Evolutionary conservation across 2,888 invertebrate species (phyloP), one percentile per base, ranked within the genome.

Genomic region (Ecliptopera silaceata): DNA sequence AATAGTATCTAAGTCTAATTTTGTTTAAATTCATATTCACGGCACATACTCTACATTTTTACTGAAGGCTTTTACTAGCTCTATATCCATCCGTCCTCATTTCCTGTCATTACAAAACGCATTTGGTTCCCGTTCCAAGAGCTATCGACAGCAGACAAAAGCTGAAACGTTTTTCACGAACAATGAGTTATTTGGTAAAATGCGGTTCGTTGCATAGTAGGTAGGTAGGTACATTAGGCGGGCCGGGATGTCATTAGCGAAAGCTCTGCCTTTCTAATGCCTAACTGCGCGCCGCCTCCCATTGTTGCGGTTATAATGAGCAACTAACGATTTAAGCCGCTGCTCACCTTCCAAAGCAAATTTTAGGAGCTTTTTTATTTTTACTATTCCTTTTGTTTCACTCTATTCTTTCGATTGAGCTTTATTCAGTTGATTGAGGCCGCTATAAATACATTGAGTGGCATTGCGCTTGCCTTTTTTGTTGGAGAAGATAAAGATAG

Each of bases 241-340:
- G 77, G 70, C 66, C 77, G 82, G 84, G 88, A 85, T 82, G 86
- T 89, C 89, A 89, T 90, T 90, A 90, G 86, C 79, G 87, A 83
- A 79, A 77, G 79, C 80, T 74, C 70, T 76, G 81, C 86, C 87
- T 88, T 88, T 89, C 89, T 90, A 90, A 88, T 88, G 87, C 87
- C 87, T 88, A 88, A 88, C 84, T 80, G 86, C 72, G 82, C 76
- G 69, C 83, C 84, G 84, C 86, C 84, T 75, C 75, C 85, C 80
- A 88, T 88, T 89, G 88, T 89, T 81, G 68, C 72, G 70, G 74
- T 72, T 79, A 82, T 88, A 89, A 89, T 88, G 88, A 89, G 85
- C 82, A 82, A 86, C 85, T 84, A 86, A 84, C 86, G 85, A 88
- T 86, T 83, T 72, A 79, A 82, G 77, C 78, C 68, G 71, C 70